These are phyloP conservation scores for Drosophila navojoa DNA, from an alignment of 1,140 invertebrate genomes.

Conservation along the genomic window DNA sequence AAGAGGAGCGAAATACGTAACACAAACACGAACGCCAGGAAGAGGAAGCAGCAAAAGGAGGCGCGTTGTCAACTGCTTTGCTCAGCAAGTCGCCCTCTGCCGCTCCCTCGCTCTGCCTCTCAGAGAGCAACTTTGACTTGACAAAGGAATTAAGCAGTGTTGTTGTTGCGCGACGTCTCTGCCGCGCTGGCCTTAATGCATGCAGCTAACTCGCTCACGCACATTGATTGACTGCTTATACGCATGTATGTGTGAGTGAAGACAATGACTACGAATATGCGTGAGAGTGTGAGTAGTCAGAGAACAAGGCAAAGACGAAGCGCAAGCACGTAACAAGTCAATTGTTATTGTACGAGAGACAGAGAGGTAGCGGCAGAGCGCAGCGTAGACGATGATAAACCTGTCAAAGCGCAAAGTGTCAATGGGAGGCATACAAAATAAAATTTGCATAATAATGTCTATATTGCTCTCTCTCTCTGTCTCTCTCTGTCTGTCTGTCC, in stretches of 20 bases:
- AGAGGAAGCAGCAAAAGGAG: constrained; percentile 14
- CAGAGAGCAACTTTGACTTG: constrained; percentile 3
- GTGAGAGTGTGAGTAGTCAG: constrained; percentile 7
- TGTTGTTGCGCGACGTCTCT: neutral
- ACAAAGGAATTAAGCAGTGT: constrained; percentile 6
- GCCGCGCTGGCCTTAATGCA: constrained; percentile 42
- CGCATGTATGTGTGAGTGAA: constrained; percentile 1
- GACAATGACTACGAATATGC: constrained; percentile 52
- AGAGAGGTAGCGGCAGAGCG: neutral
- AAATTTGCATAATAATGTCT: constrained; percentile 74
- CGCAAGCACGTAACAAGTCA: constrained; percentile 58
- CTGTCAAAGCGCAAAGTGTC: constrained; percentile 67
- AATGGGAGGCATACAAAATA: constrained; percentile 40
- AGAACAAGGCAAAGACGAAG: constrained; percentile 31
- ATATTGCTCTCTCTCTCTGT: constrained; percentile 16
- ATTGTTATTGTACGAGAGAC: constrained; percentile 35
- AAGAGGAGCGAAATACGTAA: constrained; percentile 8
- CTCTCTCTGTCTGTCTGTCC: neutral
- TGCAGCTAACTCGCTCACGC: constrained; percentile 24
- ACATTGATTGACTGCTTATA: constrained; percentile 22
- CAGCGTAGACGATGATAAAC: constrained; percentile 68
- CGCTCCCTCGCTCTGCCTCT: neutral
- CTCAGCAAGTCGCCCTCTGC: neutral
- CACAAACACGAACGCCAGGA: constrained; percentile 12
- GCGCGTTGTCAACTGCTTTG: constrained; percentile 16